phyloP scores from a whole-genome alignment of 2,113 vertebrate species.

The Psilopogon haemacephalus region DNA sequence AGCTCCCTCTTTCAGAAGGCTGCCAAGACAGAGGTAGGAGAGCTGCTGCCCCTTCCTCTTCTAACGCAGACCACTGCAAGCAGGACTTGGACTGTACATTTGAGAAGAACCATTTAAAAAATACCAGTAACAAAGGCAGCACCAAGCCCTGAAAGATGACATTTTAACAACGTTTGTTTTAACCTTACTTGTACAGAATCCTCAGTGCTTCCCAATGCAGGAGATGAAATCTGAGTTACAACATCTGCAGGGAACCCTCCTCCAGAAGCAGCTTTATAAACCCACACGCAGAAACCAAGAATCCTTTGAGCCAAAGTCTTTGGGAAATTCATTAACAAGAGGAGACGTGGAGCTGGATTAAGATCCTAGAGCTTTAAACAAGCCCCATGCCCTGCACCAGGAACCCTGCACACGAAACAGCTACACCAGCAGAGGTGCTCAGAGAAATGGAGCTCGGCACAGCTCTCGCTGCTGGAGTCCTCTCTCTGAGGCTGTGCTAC shows the following conservation, averaged over 20 bases:
- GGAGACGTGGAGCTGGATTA: background rate
- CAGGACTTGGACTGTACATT: rapidly evolving
- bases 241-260: background rate
- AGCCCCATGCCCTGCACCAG: rapidly evolving
- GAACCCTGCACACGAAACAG: rapidly evolving
- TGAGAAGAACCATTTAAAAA: background rate
- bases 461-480: background rate
- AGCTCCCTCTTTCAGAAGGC: background rate
- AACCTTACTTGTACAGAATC: background rate
- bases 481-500: background rate
- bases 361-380: background rate
- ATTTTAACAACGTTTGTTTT: background rate
- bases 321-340: background rate
- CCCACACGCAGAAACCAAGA: background rate
- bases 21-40: background rate
- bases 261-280: background rate
- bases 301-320: background rate
- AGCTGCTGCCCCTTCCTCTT: background rate
- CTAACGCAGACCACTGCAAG: background rate
- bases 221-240: background rate
- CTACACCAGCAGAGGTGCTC: background rate
- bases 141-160: background rate
- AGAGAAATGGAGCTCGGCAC: background rate
- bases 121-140: background rate
- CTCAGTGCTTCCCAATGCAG: background rate